Evolutionary conservation across 2,113 vertebrate species (phyloP), one percentile per base, ranked within the genome.

Genomic region (Microtus montanus): DNA sequence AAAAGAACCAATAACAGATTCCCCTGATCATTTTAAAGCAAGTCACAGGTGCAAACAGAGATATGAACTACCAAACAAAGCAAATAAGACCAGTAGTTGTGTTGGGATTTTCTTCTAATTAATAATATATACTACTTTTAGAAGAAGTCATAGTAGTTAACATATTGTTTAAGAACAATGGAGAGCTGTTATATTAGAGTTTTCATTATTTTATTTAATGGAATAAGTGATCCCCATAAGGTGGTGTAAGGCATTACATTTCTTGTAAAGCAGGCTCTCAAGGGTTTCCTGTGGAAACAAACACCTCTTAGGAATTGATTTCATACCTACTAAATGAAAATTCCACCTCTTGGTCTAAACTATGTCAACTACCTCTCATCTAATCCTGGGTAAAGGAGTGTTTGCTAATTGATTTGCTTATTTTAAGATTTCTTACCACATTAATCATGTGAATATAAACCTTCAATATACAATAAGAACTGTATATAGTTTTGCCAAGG

Each of bases 181-280:
- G 22, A 52, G 1, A 71, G 52, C 2, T 35, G 14, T 63, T 49
- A 41, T 77, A 17, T 74, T 61, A 52, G 52, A 41, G 49, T 54
- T 90, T 14, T 80, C 87, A 75, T 87, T 83, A 71, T 6, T 80
- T 94, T 92, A 20, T 95, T 64, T 87, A n/a, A 52, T 80, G n/a
- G 22, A 38, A 79, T 38, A 88, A 91, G 49, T 17, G 66, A 24
- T 30, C 3, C 84, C 58, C 90, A 24, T 47, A 52, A 71, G 30
- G 64, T n/a, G 0, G 24, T 79, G 3, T 89, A 5, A 35, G 13
- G 7, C 19, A 38, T 89, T 49, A 84, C 19, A 9, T 71, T 54
- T 22, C 93, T 92, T 85, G 4, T 70, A 87, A 74, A 52, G 2
- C 4, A 79, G 52, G 33, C 89, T 74, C n/a, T 70, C 54, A 73